phyloP scores from a whole-genome alignment of 2,888 invertebrate species.

The Amphipyra berbera region DNA sequence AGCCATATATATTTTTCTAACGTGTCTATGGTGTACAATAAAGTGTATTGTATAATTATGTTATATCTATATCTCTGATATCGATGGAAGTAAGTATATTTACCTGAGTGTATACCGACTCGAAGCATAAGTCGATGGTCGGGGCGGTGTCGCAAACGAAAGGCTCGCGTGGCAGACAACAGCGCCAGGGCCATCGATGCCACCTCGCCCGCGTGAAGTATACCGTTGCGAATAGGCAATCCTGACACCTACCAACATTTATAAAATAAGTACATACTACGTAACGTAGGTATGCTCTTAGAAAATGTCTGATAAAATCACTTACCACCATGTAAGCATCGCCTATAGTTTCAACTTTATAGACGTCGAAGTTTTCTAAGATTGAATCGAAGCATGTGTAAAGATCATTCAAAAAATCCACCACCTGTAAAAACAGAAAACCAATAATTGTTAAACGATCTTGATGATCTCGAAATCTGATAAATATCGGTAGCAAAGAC shows the following conservation, averaged over 20 bases:
- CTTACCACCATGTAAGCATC: slow-evolving; percentile 98
- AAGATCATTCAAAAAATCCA: slow-evolving; percentile 97
- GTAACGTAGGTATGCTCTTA: too few relatives aligned
- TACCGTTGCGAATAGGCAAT: slow-evolving; percentile 96
- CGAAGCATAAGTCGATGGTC: slow-evolving; percentile 95
- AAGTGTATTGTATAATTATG: too few relatives aligned
- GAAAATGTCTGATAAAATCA: slow-evolving; percentile 44
- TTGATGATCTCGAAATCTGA: too few relatives aligned
- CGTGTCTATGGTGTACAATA: too few relatives aligned
- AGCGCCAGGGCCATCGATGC: slow-evolving; percentile 97
- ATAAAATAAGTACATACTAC: too few relatives aligned
- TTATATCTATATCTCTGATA: not conserved
- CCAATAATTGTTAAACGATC: not conserved
- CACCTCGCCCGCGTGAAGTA: slow-evolving; percentile 97
- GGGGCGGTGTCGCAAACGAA: slow-evolving; percentile 96
- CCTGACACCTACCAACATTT: slow-evolving; percentile 92
- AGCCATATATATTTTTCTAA: too few relatives aligned
- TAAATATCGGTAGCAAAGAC: too few relatives aligned
- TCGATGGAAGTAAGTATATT: not conserved
- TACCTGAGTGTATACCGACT: slow-evolving; percentile 97
- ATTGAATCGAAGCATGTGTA: slow-evolving; percentile 98
- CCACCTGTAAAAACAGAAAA: slow-evolving; percentile 91
- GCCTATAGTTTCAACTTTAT: slow-evolving; percentile 98
- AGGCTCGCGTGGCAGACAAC: slow-evolving; percentile 95
- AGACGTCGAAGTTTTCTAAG: slow-evolving; percentile 97